Base-by-base conservation (phyloP, 2,113 vertebrate species). In the Bolborhynchus lineola region DNA sequence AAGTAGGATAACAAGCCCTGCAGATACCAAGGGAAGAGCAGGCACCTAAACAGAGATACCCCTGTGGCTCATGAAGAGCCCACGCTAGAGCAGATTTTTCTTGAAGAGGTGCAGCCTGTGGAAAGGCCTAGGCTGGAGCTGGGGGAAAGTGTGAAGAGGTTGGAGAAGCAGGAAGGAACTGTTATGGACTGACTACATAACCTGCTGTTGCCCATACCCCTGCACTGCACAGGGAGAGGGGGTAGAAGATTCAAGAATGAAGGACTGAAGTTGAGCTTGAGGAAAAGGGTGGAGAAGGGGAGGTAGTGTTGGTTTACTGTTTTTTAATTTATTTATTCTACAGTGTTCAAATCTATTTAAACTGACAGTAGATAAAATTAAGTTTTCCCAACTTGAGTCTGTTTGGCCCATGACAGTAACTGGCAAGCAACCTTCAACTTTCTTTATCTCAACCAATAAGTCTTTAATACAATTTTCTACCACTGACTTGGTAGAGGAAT, bases 171-270 rank as follows among this genome's bases (percentile, higher is more conserved):
- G 29, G 69, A 28, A 85, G 17, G 13, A 78, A 10, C 25, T 26
- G 21, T 35, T 62, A 55, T 2, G 9, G 62, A 42, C 47, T 16
- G 31, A 63, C 41, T 16, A 47, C 14, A 3, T 41, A 70, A 70
- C 16, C 24, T 1, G 0, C 10, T 25, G 9, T 25, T 69, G 17
- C 41, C 26, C 23, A 42, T n/a, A 2, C 11, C 18, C 12, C 25
- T 49, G 62, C 6, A 2, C 41, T 6, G 9, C 41, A 78, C 3
- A 0, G 41, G 20, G 3, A 35, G 20, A 67, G 4, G 1, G 9
- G 18, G 10, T 10, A 47, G 29, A 35, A 13, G 35, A 63, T 16
- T 10, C 0, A 0, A 7, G 11, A 44, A 8, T 31, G 7, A 46
- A 65, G 10, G n/a, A 55, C 15, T 47, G 8, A 75, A 47, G 8